Evolutionary conservation across 2,888 invertebrate species (phyloP).

Genomic region (Hirtodrosophila trivittata): DNA sequence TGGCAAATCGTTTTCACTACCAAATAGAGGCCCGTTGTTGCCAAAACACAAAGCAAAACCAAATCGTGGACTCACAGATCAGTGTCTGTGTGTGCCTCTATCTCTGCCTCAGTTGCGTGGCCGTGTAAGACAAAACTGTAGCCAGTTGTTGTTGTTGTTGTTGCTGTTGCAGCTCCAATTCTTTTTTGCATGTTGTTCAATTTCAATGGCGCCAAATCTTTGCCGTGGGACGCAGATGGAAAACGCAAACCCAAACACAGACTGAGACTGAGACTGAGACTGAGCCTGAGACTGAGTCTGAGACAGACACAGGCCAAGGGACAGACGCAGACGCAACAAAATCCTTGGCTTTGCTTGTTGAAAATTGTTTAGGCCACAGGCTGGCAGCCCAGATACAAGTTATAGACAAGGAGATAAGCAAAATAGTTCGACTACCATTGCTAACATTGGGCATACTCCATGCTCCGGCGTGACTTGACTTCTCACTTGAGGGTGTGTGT

Average conservation of each 20-base stretch:
- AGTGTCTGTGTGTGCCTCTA: slow-evolving; percentile 11
- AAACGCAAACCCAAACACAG: neutral
- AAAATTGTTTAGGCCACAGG: slow-evolving; percentile 61
- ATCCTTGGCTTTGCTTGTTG: slow-evolving; percentile 61
- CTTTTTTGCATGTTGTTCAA: slow-evolving; percentile 67
- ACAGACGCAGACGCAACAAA: slow-evolving; percentile 52
- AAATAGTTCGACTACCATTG: slow-evolving; percentile 41
- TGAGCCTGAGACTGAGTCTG: too few relatives aligned
- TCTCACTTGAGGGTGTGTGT: slow-evolving; percentile 11
- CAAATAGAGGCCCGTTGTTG: slow-evolving; percentile 60
- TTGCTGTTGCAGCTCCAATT: slow-evolving; percentile 53
- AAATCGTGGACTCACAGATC: slow-evolving; percentile 35
- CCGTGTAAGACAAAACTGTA: slow-evolving; percentile 49
- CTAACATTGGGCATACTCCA: too few relatives aligned
- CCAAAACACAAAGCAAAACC: slow-evolving; percentile 39
- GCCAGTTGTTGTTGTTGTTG: slow-evolving; percentile 31
- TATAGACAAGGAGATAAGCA: slow-evolving; percentile 58
- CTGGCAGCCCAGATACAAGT: slow-evolving; percentile 47
- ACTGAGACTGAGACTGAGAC: too few relatives aligned
- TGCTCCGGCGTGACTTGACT: slow-evolving; percentile 39
- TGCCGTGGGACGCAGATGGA: slow-evolving; percentile 61
- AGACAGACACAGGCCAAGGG: slow-evolving; percentile 39
- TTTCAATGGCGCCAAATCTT: slow-evolving; percentile 76
- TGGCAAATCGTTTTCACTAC: slow-evolving; percentile 76
- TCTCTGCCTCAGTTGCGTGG: slow-evolving; percentile 34